Evolutionary conservation across 2,797 vertebrate species (phyloP), one percentile per base, ranked within the genome.

Genomic region (Enteromius thamalakanensis): DNA sequence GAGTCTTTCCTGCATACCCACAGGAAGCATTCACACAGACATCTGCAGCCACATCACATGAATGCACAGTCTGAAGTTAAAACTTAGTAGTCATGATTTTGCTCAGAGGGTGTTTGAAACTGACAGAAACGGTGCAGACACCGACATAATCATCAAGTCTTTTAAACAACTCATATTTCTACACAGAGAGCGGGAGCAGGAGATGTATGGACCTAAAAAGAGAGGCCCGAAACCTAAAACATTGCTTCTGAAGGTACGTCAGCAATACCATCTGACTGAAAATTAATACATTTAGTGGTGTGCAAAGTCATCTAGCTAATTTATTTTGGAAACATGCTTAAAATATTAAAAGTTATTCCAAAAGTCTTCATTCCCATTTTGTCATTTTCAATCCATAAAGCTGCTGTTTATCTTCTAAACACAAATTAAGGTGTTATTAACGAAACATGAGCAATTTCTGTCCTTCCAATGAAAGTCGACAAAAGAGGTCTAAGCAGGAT

Each of bases 211-310:
- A 87, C 96, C 96, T 58, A 97, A 97, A 93, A 97, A 97, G 92
- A 93, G 96, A 87, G 96, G 96, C 92, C 96, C 96, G 53, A 97
- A 97, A 86, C 96, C 96, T 88, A 96, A 96, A 95, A 96, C 95
- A 87, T 95, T 97, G 87, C 95, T 97, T 49, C 91, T 97, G 90
- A 97, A 97, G 95, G 96, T 96, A 95, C 91, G 85, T 75, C 29
- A 60, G 45, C 80, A 34, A 45, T 34, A 37, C 29, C 32, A 53
- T 49, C 19, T 76, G 11, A 12, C 3, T 26, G 19, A 1, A 23
- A 45, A 68, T n/a, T 19, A 32, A 60, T 49, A 14, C 23, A 21
- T 12, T 58, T 29, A 21, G 26, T 60, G 14, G 11, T 10, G 34
- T 49, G 45, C n/a, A 49, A 47, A 71, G 15, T 26, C 4, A 42